Base-by-base conservation (phyloP, 2,888 invertebrate species). In the Drosophila kuntzei region DNA sequence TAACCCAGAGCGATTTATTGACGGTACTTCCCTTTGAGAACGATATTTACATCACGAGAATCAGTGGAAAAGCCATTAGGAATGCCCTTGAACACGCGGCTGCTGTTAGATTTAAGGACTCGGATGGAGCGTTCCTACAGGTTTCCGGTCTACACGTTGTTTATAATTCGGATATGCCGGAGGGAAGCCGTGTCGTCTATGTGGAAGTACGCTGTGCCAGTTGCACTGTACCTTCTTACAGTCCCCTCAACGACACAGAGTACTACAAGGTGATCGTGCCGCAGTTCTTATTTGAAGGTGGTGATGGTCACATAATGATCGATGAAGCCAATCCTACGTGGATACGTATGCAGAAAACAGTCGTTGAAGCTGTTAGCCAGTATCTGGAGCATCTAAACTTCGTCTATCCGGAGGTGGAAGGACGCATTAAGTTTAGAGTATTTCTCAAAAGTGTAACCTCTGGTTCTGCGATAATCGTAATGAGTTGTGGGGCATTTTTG, bases 111-210 rank as follows among this genome's bases (percentile, higher is more conserved):
- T 93, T 93, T 59, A 90, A 91, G 0, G 93, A 94, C n/a, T 92
- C 94, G 2, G 94, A 93, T 14, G 97, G 97, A 0, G 95, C 95
- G 73, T 98, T 97, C 88, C 93, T 98, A 5, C 98, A 98, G 93
- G 93, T 96, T 60, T 97, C 98, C 14, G 98, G 98, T 1, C 76
- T 96, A 11, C 94, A 93, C 81, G 95, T 97, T 0, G 93, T 93
- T 1, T 97, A 95, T 82, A 94, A 98, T 91, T 91, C 95, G 18
- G 91, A 91, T 1, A 93, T 93, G 72, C 94, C 94, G 0, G 90
- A 93, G 0, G 95, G 95, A 2, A 92, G 93, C 0, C 94, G 97
- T 79, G 95, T 98, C 0, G 90, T 93, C 0, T 93, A 94, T 0
- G 95, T 95, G 0, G 90, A 94, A 65, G 94, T 94, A 0, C 93